Evolutionary conservation across 2,113 vertebrate species (phyloP).

Genomic region (Bufo gargarizans): DNA sequence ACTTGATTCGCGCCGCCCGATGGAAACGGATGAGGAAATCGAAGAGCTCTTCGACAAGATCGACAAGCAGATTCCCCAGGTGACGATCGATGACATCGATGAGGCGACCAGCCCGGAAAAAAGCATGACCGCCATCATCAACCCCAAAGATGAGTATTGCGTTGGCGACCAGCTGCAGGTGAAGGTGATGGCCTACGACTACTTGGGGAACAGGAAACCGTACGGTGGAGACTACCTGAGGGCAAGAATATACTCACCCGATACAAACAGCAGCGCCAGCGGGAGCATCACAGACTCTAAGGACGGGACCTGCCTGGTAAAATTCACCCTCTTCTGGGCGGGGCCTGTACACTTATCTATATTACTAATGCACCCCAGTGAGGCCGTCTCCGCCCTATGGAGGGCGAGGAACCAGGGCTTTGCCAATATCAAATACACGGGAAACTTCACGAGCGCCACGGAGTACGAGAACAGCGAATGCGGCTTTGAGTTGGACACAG

Average conservation of each 20-base stretch:
- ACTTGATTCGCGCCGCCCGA: neutral
- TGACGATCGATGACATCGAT: constrained; percentile 35
- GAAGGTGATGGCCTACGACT: constrained; percentile 54
- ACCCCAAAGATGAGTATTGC: constrained; percentile 54
- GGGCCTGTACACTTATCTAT: constrained; percentile 62
- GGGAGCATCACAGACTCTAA: constrained; percentile 60
- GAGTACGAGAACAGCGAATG: constrained; percentile 50
- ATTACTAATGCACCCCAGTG: constrained; percentile 67
- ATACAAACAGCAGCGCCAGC: constrained; percentile 58
- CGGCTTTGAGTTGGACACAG: constrained; percentile 56
- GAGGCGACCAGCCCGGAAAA: constrained; percentile 60
- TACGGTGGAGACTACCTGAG: constrained; percentile 66
- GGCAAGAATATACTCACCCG: constrained; percentile 60
- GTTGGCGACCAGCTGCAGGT: constrained; percentile 59
- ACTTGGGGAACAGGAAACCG: constrained; percentile 57
- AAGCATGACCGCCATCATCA: constrained; percentile 57
- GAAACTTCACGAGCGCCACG: constrained; percentile 56
- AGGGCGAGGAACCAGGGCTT: constrained; percentile 64
- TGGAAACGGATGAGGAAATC: constrained; percentile 34
- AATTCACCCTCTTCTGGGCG: constrained; percentile 66
- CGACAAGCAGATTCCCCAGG: constrained; percentile 55
- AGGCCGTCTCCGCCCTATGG: constrained; percentile 63
- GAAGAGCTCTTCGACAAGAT: constrained; percentile 35
- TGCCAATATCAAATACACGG: constrained; percentile 60
- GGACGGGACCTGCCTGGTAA: constrained; percentile 64